Conservation (phyloP, 2,888 invertebrate species). For the Agrotis segetum region DNA sequence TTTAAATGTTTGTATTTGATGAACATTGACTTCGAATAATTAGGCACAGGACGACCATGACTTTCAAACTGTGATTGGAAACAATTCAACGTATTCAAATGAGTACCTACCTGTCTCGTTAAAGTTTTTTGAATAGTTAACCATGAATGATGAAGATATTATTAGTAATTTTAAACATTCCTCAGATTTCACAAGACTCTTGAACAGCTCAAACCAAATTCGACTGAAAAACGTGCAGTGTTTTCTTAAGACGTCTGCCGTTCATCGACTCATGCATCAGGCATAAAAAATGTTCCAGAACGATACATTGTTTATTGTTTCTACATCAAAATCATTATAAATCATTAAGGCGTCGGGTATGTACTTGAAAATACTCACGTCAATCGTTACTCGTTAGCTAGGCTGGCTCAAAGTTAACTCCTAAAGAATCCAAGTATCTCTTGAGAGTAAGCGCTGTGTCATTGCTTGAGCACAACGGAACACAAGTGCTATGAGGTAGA, state of each 20-base stretch:
- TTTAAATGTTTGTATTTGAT: slow-evolving; percentile 75
- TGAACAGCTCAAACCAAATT: slow-evolving; percentile 11
- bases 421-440: slow-evolving; percentile 89
- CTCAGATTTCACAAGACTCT: neutral
- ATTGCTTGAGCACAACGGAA: slow-evolving; percentile 81
- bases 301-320: slow-evolving; percentile 68
- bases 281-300: slow-evolving; percentile 37
- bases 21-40: slow-evolving; percentile 72
- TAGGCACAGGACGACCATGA: slow-evolving; percentile 61
- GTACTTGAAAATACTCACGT: slow-evolving; percentile 82
- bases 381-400: slow-evolving; percentile 88
- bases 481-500: slow-evolving; percentile 69
- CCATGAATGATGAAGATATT: neutral
- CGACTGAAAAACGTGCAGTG: slow-evolving; percentile 16
- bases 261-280: slow-evolving; percentile 31
- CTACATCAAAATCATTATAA: slow-evolving; percentile 71
- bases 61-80: slow-evolving; percentile 63
- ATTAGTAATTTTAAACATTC: neutral
- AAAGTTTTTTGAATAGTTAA: slow-evolving; percentile 1
- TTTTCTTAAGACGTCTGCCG: slow-evolving; percentile 11
- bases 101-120: slow-evolving; percentile 42
- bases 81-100: slow-evolving; percentile 67
- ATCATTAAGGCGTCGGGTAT: slow-evolving; percentile 77
- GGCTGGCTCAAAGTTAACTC: slow-evolving; percentile 81
- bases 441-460: slow-evolving; percentile 88